Conservation (phyloP, 2,113 vertebrate species). For the Lethenteron reissneri region DNA sequence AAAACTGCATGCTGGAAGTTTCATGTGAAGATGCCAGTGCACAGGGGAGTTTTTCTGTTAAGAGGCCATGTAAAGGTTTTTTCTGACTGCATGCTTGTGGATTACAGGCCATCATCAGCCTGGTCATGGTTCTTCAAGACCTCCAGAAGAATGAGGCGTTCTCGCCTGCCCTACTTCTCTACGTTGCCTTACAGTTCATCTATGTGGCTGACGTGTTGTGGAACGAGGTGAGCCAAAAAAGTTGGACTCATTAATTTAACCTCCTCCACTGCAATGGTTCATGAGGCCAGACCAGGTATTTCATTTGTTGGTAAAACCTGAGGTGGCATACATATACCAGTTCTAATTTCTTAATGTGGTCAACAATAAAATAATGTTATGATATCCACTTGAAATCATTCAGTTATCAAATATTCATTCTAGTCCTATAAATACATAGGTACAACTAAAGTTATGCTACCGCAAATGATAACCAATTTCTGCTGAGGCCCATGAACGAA, state of each 20-base stretch:
- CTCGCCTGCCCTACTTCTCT: conserved; percentile 56
- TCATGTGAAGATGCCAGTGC: not conserved
- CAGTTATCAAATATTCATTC: too few relatives aligned
- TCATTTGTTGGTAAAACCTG: not conserved
- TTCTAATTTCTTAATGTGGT: not conserved
- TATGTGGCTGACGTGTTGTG: conserved; percentile 71
- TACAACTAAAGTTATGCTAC: too few relatives aligned
- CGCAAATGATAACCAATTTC: too few relatives aligned
- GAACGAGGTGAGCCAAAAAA: conserved; percentile 44
- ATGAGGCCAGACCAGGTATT: not conserved
- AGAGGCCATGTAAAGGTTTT: not conserved
- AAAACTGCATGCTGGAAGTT: not conserved
- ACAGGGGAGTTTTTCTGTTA: not conserved
- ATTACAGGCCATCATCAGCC: conserved; percentile 52
- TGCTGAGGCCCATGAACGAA: too few relatives aligned
- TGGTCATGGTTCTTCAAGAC: conserved; percentile 59
- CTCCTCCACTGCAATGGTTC: not conserved
- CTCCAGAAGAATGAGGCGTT: conserved; percentile 29
- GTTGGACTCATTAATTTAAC: not conserved
- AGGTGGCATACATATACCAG: not conserved
- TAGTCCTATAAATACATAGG: too few relatives aligned
- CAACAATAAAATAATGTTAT: not conserved
- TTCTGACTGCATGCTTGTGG: not conserved
- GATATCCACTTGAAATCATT: not conserved
- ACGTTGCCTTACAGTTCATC: conserved; percentile 64